Evolutionary conservation across 2,797 vertebrate genomes (phyloP).

Genomic region (Myotis daubentonii): DNA sequence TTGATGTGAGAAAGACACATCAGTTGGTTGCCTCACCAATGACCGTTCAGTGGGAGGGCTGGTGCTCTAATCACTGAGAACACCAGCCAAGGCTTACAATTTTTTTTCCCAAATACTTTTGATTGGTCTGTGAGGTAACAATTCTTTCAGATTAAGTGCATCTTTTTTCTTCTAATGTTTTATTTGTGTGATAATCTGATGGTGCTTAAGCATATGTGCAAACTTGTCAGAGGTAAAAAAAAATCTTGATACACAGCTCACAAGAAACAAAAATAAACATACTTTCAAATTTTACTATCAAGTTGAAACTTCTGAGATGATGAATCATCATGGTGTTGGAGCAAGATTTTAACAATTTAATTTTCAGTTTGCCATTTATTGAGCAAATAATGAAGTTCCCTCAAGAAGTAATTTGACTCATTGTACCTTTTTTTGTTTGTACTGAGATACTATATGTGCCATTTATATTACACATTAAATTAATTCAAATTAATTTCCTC

Average conservation of each 20-base stretch:
- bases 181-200: neutral
- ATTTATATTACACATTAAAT: slow-evolving; percentile 10
- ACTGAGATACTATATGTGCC: neutral
- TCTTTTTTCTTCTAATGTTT: neutral
- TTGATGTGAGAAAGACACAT: too few species aligned
- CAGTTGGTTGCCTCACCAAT: too few species aligned
- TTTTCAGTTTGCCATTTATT: neutral
- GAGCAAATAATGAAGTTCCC: neutral
- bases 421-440: neutral
- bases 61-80: too few species aligned
- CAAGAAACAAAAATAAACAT: neutral
- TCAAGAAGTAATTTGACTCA: neutral
- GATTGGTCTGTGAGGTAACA: neutral
- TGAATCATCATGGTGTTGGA: neutral
- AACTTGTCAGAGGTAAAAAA: neutral
- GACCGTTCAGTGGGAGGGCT: too few species aligned
- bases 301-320: neutral
- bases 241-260: neutral
- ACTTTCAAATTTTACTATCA: neutral
- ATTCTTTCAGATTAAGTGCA: neutral
- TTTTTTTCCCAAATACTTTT: neutral
- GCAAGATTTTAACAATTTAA: neutral
- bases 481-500: slow-evolving; percentile 41
- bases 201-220: neutral
- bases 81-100: too few species aligned